Percentiles rank a stretch among this genome's conserved stretches.
Conservation (phyloP, 2,797 vertebrate species). For the Prunella strophiata region DNA sequence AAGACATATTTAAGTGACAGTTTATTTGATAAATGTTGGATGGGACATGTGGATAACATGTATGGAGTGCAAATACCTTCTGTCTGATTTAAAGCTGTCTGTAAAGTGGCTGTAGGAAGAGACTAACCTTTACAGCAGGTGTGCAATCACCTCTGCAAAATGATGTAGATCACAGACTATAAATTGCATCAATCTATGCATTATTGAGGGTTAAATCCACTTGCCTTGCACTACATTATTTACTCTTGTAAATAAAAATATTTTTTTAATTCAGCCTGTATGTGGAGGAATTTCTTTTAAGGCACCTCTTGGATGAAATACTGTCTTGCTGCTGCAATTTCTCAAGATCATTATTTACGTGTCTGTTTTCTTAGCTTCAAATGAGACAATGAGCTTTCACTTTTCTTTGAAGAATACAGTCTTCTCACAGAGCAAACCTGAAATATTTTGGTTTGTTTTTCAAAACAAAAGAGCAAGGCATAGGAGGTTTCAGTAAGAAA, state of each 20-base stretch:
- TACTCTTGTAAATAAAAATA: slow-evolving; percentile 80
- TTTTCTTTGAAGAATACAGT: background rate
- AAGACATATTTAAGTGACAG: background rate
- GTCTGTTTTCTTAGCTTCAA: background rate
- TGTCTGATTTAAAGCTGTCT: slow-evolving; percentile 27
- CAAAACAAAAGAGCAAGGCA: background rate
- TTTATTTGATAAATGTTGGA: background rate
- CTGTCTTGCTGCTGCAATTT: background rate
- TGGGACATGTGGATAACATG: background rate
- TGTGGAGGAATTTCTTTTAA: background rate
- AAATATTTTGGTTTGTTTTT: background rate
- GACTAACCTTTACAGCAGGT: background rate
- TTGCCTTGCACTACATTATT: slow-evolving; percentile 77
- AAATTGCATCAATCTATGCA: slow-evolving; percentile 74
- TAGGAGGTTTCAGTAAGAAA: background rate
- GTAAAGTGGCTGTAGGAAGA: background rate
- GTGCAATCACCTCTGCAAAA: slow-evolving; percentile 36
- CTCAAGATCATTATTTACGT: background rate
- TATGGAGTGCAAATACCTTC: slow-evolving; percentile 2
- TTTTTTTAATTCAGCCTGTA: slow-evolving; percentile 73
- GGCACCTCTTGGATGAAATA: background rate
- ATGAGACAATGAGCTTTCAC: background rate
- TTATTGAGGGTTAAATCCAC: slow-evolving; percentile 71
- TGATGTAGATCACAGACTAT: background rate
- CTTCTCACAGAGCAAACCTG: background rate